A percentile compares a stretch with the other conserved stretches of the same genome.
phyloP scores from a whole-genome alignment of 2,888 invertebrate species.

The Torymus texanus region DNA sequence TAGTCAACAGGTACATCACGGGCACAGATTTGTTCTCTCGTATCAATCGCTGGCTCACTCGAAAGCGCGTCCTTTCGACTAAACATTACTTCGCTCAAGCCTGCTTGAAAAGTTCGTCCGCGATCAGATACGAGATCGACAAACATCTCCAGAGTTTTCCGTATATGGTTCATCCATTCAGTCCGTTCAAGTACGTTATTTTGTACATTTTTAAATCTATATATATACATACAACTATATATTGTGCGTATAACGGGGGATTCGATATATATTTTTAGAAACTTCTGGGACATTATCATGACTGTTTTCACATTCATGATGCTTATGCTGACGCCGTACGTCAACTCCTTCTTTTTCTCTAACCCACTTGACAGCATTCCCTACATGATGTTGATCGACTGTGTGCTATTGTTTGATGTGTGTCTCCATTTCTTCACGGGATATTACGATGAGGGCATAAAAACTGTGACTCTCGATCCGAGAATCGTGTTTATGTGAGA shows the following conservation, averaged over 20 bases:
- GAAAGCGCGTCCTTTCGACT: slow-evolving; percentile 59
- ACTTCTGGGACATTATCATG: slow-evolving; percentile 71
- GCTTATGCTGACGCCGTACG: slow-evolving; percentile 68
- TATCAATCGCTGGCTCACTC: slow-evolving; percentile 62
- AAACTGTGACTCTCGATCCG: slow-evolving; percentile 66
- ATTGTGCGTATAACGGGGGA: too few species aligned
- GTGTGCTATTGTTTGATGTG: slow-evolving; percentile 67
- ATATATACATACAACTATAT: too few species aligned
- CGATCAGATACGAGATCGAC: slow-evolving; percentile 70
- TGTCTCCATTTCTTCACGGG: slow-evolving; percentile 71
- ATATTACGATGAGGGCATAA: slow-evolving; percentile 66
- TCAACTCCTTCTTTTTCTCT: slow-evolving; percentile 67
- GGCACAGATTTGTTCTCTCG: slow-evolving; percentile 54
- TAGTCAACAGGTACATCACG: slow-evolving; percentile 52
- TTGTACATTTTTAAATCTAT: background rate
- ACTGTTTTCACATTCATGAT: slow-evolving; percentile 63
- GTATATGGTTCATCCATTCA: slow-evolving; percentile 74
- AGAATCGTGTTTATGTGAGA: slow-evolving; percentile 64
- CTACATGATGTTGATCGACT: slow-evolving; percentile 62
- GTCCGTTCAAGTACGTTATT: slow-evolving; percentile 67
- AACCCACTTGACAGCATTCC: slow-evolving; percentile 57
- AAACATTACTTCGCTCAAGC: slow-evolving; percentile 64
- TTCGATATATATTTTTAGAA: slow-evolving; percentile 59
- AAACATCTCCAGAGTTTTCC: slow-evolving; percentile 68
- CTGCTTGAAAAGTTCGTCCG: slow-evolving; percentile 69